Evolutionary conservation across 2,797 vertebrate genomes (phyloP).

Genomic region (Cuniculus paca): DNA sequence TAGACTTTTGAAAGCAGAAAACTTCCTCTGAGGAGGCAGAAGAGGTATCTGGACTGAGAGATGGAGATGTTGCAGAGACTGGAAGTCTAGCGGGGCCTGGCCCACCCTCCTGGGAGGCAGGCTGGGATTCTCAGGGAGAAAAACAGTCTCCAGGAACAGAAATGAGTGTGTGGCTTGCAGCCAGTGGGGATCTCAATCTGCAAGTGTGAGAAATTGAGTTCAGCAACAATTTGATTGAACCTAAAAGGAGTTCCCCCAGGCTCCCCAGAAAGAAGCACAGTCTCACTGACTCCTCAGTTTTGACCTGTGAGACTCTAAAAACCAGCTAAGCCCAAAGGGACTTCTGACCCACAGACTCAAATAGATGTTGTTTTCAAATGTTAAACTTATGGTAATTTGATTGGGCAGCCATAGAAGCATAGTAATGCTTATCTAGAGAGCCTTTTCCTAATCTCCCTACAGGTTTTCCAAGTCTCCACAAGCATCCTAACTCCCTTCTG

Average conservation of each 20-base stretch:
- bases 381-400: neutral
- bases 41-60: neutral
- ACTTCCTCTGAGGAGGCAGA: neutral
- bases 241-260: neutral
- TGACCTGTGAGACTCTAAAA: neutral
- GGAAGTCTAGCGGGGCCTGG: fast-evolving
- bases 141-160: neutral
- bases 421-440: neutral
- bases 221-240: neutral
- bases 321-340: neutral
- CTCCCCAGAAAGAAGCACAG: neutral
- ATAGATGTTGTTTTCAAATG: neutral
- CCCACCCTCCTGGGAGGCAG: fast-evolving
- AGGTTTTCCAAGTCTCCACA: neutral
- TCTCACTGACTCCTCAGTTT: neutral
- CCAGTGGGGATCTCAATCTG: neutral
- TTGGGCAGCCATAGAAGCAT: neutral
- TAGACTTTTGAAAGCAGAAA: neutral
- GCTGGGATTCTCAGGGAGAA: neutral
- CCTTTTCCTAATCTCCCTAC: neutral
- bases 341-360: neutral
- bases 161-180: neutral
- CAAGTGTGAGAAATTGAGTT: neutral
- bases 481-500: neutral
- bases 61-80: neutral